Evolutionary conservation across 2,113 vertebrate species (phyloP), one percentile per base, ranked within the genome.

Genomic region (Physeter macrocephalus): DNA sequence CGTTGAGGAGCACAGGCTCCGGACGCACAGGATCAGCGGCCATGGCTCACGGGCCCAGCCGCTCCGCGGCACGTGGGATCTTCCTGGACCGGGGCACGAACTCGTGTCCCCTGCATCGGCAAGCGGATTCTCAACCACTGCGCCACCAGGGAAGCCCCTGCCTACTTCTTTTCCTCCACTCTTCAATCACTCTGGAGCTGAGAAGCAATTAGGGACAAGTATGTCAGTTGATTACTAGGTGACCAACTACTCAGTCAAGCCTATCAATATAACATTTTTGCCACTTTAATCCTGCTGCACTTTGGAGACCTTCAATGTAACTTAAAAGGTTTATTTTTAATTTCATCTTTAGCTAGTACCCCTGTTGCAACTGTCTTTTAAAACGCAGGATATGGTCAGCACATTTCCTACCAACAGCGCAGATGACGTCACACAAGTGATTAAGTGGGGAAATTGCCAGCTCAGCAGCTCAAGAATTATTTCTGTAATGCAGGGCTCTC

Each of bases 341-440:
- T 97, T 98, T 98, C 95, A 84, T 97, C 97, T 95, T 91, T 94
- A 97, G 86, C 85, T 97, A 89, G 96, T 97, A 96, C 88, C 95
- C 97, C 97, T 94, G 9, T 97, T 46, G 57, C 97, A 98, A 98
- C 96, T 94, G 96, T 96, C 98, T 96, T 97, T 96, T 98, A 93
- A 98, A 98, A 98, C 52, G 61, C 98, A 98, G 90, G 78, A 13
- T 97, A 96, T 95, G 97, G 98, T 98, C 98, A 99, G 98, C 98
- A 98, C 96, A 98, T 98, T 98, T 92, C 85, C 95, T 90, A 98
- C 93, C 97, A 97, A 96, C 0, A 46, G 97, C 96, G 98, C 97
- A 97, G 97, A 97, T 69, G 97, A 98, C 91, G 92, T 67, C 98
- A 98, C 92, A 97, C 90, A 9, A 91, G 95, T 97, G 97, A 97